A percentile compares a stretch with the other conserved stretches of the same genome.
These are phyloP conservation scores for Acromyrmex echinatior DNA, from an alignment of 1,140 invertebrate genomes.

Conservation along the genomic window DNA sequence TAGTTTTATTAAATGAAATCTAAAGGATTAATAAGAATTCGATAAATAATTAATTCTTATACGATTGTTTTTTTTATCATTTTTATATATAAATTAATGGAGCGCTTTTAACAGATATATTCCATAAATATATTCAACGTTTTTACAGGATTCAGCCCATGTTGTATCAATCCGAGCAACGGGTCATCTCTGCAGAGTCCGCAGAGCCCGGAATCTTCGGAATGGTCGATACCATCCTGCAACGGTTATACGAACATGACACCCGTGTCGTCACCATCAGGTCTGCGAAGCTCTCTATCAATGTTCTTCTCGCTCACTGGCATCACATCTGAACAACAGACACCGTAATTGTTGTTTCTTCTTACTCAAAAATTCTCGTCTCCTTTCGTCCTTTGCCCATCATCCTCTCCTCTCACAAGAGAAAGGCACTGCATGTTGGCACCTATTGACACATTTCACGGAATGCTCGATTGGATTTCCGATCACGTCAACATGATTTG, in stretches of 20 bases:
- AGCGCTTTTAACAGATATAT: not conserved
- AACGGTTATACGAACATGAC: slow-evolving; percentile 74
- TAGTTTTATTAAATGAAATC: slow-evolving; percentile 20
- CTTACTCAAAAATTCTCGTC: slow-evolving; percentile 70
- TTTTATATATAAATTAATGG: not conserved
- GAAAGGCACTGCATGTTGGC: not conserved
- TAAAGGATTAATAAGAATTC: not conserved
- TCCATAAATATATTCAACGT: not conserved
- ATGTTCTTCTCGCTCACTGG: slow-evolving; percentile 84
- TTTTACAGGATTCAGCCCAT: slow-evolving; percentile 77
- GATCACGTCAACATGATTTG: not conserved
- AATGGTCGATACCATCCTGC: slow-evolving; percentile 82
- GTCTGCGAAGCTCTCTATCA: slow-evolving; percentile 84
- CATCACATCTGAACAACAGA: slow-evolving; percentile 80
- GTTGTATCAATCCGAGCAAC: slow-evolving; percentile 71
- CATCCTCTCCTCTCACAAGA: not conserved
- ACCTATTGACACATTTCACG: not conserved
- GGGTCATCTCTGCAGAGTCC: slow-evolving; percentile 73
- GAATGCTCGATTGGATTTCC: not conserved
- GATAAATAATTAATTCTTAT: not conserved
- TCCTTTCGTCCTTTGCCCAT: not conserved
- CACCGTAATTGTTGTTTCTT: slow-evolving; percentile 83
- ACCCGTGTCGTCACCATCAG: slow-evolving; percentile 77
- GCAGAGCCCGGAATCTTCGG: slow-evolving; percentile 78
- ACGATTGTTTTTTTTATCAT: not conserved